Conservation (phyloP, 1,140 invertebrate species). For the Drosophila kanapiae region DNA sequence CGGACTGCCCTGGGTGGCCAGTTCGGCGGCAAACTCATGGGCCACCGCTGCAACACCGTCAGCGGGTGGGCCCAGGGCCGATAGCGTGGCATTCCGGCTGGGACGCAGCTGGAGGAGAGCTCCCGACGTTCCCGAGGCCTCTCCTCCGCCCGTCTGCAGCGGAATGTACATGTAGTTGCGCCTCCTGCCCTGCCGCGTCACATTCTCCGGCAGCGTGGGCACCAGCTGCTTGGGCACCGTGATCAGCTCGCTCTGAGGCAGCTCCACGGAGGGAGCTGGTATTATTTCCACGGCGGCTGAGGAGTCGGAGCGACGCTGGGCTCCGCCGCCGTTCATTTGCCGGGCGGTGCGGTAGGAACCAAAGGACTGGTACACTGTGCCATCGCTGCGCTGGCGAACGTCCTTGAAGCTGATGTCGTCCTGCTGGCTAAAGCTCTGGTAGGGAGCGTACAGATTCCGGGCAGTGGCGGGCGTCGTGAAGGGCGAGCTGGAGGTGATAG, state of each 20-base stretch:
- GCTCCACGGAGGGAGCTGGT: conserved; percentile 69
- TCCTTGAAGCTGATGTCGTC: conserved; percentile 76
- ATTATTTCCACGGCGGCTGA: conserved; percentile 58
- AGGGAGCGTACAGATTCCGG: conserved; percentile 80
- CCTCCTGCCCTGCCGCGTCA: conserved; percentile 67
- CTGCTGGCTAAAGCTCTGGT: conserved; percentile 74
- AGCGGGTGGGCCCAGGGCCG: conserved; percentile 60
- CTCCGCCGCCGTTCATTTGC: conserved; percentile 20
- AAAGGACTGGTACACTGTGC: conserved; percentile 73
- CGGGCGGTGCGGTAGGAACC: conserved; percentile 76
- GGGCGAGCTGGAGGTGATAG: conserved; percentile 11
- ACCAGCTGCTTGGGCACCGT: conserved; percentile 81
- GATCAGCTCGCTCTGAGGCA: conserved; percentile 66
- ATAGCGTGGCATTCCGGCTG: conserved; percentile 66
- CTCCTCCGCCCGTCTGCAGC: conserved; percentile 37
- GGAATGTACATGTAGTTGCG: conserved; percentile 84
- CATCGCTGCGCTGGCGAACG: conserved; percentile 67
- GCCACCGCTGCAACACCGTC: conserved; percentile 63
- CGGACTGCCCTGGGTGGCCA: conserved; percentile 40
- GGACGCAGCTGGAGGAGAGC: conserved; percentile 63
- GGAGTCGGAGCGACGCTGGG: conserved; percentile 72
- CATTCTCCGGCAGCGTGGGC: conserved; percentile 74
- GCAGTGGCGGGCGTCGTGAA: conserved; percentile 54
- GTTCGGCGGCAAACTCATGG: conserved; percentile 60
- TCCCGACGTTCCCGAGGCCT: conserved; percentile 3